Base-by-base conservation (phyloP, 2,797 vertebrate genomes). In the Toxotes lorentzi region DNA sequence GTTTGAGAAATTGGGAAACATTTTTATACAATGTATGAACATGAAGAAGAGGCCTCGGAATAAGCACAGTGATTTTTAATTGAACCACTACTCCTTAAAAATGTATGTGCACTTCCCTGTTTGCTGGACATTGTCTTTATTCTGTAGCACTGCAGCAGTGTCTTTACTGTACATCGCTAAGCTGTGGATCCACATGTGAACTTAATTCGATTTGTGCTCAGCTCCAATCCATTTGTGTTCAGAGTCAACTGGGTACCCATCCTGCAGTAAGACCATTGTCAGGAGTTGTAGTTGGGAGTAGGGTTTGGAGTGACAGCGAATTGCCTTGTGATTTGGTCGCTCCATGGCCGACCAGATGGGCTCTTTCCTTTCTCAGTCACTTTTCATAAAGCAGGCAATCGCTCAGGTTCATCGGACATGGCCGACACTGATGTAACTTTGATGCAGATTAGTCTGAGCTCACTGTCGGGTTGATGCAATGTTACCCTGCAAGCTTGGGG, bases 341-440 rank as follows among this genome's bases (percentile, higher is more conserved):
- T 82, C 50, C 2, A 30, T 45, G 30, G 57, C 48, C 45, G 54
- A 83, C 74, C 89, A 90, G 85, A 89, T 86, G 85, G 82, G 85
- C 82, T 69, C 71, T 76, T 84, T 92, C 78, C 79, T 83, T 73
- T 81, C 60, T 58, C 78, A 73, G 92, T 92, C 92, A 82, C 88
- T 87, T 91, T 82, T 82, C 84, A 91, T 92, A 67, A 90, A 87
- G 68, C 59, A 83, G 71, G 43, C 81, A 90, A 91, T 93, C 93
- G 78, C 87, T 92, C 90, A 90, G 78, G 57, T 62, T 70, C 74
- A 65, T 61, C 43, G 16, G 67, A 72, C 69, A 21, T 7, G 1
- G 69, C 74, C 19, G 50, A 66, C 78, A 57, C 76, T 69, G 57
- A 53, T 63, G 59, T 54, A 66, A 73, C 78, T 67, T 62, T 34